Evolutionary conservation across 2,888 invertebrate species (phyloP).

Genomic region (Sesia apiformis): DNA sequence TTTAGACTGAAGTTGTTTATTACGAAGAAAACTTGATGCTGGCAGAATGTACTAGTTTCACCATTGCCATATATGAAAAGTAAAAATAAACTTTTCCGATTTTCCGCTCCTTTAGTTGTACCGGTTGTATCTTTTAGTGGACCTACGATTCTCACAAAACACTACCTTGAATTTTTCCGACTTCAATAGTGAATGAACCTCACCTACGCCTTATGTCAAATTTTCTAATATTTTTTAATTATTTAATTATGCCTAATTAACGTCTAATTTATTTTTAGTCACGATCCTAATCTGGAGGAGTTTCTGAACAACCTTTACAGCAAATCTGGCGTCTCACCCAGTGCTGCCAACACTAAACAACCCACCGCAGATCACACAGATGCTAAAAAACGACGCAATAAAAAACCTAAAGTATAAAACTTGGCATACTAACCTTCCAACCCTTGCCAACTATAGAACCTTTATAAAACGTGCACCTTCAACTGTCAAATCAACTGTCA

Average conservation of each 20-base stretch:
- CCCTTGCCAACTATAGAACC: neutral
- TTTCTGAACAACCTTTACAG: constrained; percentile 86
- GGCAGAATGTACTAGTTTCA: too few species aligned
- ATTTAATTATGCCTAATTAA: neutral
- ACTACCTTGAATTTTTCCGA: too few species aligned
- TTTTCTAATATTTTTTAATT: neutral
- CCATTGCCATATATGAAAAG: too few species aligned
- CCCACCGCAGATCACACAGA: constrained; percentile 24
- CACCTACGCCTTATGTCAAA: neutral
- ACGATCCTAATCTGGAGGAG: constrained; percentile 86
- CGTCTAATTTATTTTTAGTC: constrained; percentile 42
- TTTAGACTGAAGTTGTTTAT: too few species aligned
- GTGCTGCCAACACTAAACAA: constrained; percentile 23
- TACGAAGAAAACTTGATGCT: too few species aligned
- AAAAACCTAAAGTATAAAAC: constrained; percentile 48
- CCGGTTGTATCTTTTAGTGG: too few species aligned
- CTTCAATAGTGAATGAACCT: too few species aligned
- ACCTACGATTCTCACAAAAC: too few species aligned
- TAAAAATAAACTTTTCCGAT: too few species aligned
- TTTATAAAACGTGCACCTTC: neutral
- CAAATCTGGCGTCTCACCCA: constrained; percentile 66
- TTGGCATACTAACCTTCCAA: neutral
- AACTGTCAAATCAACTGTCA: constrained; percentile 17
- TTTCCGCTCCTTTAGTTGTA: too few species aligned
- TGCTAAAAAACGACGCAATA: constrained; percentile 52